A percentile compares a stretch with the other conserved stretches of the same genome.
Evolutionary conservation across 2,113 vertebrate species (phyloP).

Genomic region (Zeus faber): DNA sequence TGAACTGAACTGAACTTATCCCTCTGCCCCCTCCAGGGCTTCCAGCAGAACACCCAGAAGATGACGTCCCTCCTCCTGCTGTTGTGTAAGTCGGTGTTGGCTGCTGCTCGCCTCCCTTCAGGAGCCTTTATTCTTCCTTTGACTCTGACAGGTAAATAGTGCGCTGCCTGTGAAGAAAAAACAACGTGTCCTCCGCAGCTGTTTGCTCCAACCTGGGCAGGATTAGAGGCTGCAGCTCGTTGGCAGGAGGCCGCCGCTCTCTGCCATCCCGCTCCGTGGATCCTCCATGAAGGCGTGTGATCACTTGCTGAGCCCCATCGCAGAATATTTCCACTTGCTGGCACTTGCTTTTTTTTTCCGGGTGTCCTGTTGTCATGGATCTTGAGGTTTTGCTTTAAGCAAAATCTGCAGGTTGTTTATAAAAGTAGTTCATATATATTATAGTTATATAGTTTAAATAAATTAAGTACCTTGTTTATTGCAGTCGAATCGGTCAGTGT

Average conservation of each 20-base stretch:
- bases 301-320: constrained; percentile 31
- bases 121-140: too few relatives aligned
- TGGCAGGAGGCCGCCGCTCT: constrained; percentile 18
- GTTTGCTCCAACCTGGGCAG: constrained; percentile 1
- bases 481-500: too few relatives aligned
- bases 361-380: too few relatives aligned
- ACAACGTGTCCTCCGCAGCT: not conserved
- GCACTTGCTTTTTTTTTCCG: constrained; percentile 33
- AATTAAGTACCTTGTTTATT: too few relatives aligned
- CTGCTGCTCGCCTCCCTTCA: too few relatives aligned
- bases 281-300: constrained; percentile 27
- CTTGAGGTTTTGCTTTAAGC: too few relatives aligned
- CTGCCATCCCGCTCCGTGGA: not conserved
- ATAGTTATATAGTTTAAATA: too few relatives aligned
- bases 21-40: not conserved
- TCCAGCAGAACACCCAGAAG: not conserved
- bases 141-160: constrained; percentile 7
- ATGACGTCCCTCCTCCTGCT: constrained; percentile 11
- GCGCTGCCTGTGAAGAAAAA: not conserved
- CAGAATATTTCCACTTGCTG: constrained; percentile 37
- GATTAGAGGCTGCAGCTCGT: constrained; percentile 8
- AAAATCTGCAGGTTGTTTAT: too few relatives aligned
- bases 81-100: constrained; percentile 10
- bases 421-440: too few relatives aligned
- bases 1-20: not conserved